Evolutionary conservation across 1,140 invertebrate species (phyloP).

Genomic region (Euura lappo): DNA sequence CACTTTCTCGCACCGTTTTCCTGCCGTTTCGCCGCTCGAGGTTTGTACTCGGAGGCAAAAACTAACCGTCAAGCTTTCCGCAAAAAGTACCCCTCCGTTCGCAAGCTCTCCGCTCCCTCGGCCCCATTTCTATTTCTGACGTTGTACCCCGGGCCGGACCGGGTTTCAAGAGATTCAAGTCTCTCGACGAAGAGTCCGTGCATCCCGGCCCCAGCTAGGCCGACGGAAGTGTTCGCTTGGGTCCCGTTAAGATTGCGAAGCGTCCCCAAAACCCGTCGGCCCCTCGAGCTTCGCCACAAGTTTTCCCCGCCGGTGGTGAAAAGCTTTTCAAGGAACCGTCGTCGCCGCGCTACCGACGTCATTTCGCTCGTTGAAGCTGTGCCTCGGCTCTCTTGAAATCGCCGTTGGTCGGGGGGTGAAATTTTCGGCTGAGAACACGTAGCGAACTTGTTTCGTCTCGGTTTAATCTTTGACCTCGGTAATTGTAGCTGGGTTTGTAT

Average conservation of each 20-base stretch:
- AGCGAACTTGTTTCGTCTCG: too few relatives aligned
- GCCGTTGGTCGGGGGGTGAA: too few relatives aligned
- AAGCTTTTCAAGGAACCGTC: neutral
- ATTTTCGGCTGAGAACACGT: too few relatives aligned
- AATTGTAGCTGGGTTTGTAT: too few relatives aligned
- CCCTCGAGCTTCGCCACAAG: neutral
- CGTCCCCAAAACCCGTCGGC: neutral
- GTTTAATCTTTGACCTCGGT: too few relatives aligned
- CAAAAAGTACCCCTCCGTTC: neutral
- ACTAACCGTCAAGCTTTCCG: neutral
- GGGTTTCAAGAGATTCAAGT: neutral
- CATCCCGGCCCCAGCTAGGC: neutral
- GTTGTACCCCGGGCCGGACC: neutral
- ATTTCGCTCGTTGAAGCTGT: neutral
- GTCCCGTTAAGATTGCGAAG: neutral
- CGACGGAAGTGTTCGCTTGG: neutral
- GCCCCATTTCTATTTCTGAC: neutral
- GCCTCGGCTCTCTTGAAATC: neutral
- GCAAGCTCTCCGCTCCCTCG: too few relatives aligned
- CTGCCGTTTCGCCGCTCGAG: neutral
- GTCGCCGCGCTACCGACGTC: neutral
- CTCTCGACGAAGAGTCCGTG: neutral
- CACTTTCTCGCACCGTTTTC: constrained; percentile 6
- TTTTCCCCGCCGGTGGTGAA: too few relatives aligned
- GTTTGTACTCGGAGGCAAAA: neutral